Evolutionary conservation across 37 sponge, comb jelly and placozoan genomes (phyloP).

Genomic region (Chondrilla cf. caribensis): DNA sequence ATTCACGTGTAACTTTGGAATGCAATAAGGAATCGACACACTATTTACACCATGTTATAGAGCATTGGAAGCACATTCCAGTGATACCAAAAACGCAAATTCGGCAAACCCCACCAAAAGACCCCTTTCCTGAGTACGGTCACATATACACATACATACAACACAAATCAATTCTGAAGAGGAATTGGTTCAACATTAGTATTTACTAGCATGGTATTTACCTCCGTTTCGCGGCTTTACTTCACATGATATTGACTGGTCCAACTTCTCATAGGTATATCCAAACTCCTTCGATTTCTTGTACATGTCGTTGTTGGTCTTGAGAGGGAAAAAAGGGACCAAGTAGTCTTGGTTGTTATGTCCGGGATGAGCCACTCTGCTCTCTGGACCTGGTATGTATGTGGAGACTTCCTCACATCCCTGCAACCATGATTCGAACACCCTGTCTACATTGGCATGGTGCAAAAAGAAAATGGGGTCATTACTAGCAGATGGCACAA

Average conservation of each 20-base stretch:
- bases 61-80: no score
- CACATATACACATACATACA: no score
- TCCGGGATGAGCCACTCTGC: conserved; percentile 11
- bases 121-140: no score
- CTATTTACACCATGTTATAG: no score
- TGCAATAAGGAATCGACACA: no score
- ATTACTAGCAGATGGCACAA: neutral
- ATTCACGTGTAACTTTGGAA: no score
- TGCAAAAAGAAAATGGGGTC: conserved; percentile 60
- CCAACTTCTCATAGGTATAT: conserved; percentile 14
- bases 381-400: neutral
- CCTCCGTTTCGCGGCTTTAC: no score
- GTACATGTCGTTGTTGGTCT: conserved; percentile 52
- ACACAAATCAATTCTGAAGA: no score
- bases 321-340: conserved; percentile 56
- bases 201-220: no score
- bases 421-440: conserved; percentile 52
- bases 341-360: conserved; percentile 42
- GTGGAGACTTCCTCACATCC: neutral
- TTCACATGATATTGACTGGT: neutral
- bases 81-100: no score
- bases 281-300: conserved; percentile 33
- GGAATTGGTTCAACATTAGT: no score
- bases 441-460: conserved; percentile 60
- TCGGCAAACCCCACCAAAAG: no score